Conservation (phyloP, 2,113 vertebrate genomes). For the Rhea americana region DNA sequence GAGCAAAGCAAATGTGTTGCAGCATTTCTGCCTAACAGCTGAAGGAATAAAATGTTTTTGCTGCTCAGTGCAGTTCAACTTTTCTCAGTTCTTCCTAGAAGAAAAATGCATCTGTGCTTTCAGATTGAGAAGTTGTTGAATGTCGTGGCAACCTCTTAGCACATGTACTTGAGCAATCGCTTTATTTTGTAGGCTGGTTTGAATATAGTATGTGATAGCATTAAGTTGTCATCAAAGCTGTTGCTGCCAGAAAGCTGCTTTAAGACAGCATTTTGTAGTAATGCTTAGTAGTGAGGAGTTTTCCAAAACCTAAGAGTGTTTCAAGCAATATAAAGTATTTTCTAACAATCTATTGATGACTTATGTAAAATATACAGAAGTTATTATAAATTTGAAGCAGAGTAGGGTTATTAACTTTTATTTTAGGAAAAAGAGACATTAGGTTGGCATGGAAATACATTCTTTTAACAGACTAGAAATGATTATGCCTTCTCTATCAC, state of each 20-base stretch:
- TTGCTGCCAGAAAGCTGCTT: background rate
- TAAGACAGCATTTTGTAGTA: background rate
- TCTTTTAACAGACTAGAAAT: background rate
- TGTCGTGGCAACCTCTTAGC: background rate
- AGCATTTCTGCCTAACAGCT: background rate
- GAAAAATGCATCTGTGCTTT: background rate
- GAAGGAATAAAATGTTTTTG: background rate
- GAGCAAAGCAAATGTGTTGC: background rate
- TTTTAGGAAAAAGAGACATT: background rate
- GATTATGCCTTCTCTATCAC: background rate
- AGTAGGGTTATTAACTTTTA: background rate
- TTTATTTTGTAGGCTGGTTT: background rate
- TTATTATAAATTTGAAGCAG: background rate
- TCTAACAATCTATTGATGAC: background rate
- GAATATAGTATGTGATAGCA: background rate
- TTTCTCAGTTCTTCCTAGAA: background rate
- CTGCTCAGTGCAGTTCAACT: background rate
- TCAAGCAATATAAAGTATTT: background rate
- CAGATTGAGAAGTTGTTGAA: background rate
- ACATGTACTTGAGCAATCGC: background rate
- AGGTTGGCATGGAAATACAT: background rate
- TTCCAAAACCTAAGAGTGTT: background rate
- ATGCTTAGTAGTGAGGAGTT: background rate
- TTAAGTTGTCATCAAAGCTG: background rate
- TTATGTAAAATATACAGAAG: background rate